phyloP scores from a whole-genome alignment of 2,888 invertebrate genomes.

The Anodontia alba region DNA sequence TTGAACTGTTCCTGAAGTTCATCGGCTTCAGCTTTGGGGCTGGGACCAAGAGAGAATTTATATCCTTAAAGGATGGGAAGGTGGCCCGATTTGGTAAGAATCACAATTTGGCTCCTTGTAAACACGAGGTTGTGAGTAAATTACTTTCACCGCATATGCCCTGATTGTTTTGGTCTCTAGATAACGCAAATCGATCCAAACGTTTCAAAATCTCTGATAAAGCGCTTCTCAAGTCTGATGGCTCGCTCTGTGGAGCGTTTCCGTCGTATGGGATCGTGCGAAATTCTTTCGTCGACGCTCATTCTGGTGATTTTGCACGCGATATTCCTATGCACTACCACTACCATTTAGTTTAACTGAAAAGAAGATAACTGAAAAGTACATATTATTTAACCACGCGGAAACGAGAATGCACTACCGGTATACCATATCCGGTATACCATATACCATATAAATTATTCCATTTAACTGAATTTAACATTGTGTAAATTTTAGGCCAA shows the following conservation, averaged over 20 bases:
- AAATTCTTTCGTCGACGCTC: neutral
- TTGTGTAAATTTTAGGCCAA: no score
- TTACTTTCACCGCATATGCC: neutral
- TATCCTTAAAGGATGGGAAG: neutral
- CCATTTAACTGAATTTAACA: no score
- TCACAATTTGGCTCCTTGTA: neutral
- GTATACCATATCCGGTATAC: neutral
- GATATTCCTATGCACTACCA: slow-evolving; percentile 15
- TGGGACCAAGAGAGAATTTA: neutral
- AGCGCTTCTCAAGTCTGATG: neutral
- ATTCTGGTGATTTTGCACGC: slow-evolving; percentile 18
- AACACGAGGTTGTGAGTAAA: neutral
- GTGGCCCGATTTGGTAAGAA: neutral
- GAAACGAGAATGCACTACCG: neutral
- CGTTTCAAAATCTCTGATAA: neutral
- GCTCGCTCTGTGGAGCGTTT: neutral
- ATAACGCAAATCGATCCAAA: neutral
- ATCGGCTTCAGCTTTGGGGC: slow-evolving; percentile 15
- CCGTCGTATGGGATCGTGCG: neutral
- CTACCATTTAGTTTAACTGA: no score
- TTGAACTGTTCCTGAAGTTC: slow-evolving; percentile 34
- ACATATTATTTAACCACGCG: no score
- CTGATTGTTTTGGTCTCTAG: neutral
- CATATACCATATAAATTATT: neutral
- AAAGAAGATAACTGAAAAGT: no score